Conservation (phyloP, 2,797 vertebrate species). For the Urosaurus nigricauda region DNA sequence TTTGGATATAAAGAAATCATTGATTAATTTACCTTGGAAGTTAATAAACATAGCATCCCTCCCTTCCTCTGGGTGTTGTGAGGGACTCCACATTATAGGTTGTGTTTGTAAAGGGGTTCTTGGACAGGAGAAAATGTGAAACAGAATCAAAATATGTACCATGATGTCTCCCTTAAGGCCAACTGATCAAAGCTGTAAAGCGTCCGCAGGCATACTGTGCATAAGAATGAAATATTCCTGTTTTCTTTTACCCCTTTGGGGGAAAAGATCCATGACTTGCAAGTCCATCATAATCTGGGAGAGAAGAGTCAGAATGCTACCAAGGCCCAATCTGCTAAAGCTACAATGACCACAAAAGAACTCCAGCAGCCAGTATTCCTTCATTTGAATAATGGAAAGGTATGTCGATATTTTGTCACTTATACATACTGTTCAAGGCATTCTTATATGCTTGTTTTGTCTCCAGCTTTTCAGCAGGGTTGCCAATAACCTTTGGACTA, state of each 20-base stretch:
- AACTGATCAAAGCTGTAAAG: neutral
- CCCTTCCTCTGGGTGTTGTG: neutral
- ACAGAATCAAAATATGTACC: neutral
- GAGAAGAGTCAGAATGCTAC: neutral
- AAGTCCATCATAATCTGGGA: conserved; percentile 15
- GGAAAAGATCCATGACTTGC: conserved; percentile 62
- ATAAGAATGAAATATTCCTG: neutral
- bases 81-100: neutral
- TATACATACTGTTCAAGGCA: neutral
- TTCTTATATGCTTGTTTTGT: neutral
- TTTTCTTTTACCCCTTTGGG: conserved; percentile 35
- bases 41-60: neutral
- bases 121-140: neutral
- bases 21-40: neutral
- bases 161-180: rapidly evolving
- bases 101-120: neutral
- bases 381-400: conserved; percentile 73
- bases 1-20: too few species aligned
- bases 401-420: conserved; percentile 42
- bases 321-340: neutral
- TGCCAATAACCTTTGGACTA: too few species aligned
- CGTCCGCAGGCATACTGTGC: too few species aligned
- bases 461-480: neutral
- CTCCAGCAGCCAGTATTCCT: conserved; percentile 68
- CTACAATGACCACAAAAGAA: conserved; percentile 21